A percentile compares a stretch with the other conserved stretches of the same genome.
Evolutionary conservation across 2,113 vertebrate species (phyloP).

Genomic region (Crypturellus undulatus): DNA sequence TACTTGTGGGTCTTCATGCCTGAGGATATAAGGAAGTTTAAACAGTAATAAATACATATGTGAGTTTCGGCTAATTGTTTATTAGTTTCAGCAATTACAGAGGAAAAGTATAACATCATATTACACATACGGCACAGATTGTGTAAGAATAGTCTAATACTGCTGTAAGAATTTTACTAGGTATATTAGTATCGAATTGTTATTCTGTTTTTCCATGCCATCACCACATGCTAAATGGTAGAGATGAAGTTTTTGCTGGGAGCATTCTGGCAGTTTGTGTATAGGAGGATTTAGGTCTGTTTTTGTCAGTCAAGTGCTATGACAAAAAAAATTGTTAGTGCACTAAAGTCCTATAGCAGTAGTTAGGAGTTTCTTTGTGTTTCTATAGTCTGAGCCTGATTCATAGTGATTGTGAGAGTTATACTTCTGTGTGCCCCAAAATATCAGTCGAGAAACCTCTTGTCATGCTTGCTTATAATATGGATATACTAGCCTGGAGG

Average conservation of each 20-base stretch:
- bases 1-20: neutral
- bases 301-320: neutral
- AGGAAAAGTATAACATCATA: neutral
- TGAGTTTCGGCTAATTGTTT: neutral
- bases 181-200: neutral
- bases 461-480: neutral
- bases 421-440: neutral
- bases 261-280: accelerated
- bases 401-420: neutral
- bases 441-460: accelerated
- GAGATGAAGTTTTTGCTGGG: neutral
- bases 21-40: neutral
- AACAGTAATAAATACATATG: neutral
- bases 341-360: neutral
- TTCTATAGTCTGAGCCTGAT: neutral
- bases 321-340: neutral
- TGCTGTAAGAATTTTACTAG: neutral
- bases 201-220: neutral
- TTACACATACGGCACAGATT: neutral
- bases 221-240: neutral
- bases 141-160: neutral
- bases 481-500: neutral
- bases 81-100: neutral
- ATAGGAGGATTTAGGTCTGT: neutral
- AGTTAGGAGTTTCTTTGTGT: neutral